Evolutionary conservation across 2,113 vertebrate species (phyloP), one percentile per base, ranked within the genome.

Genomic region (Perccottus glenii): DNA sequence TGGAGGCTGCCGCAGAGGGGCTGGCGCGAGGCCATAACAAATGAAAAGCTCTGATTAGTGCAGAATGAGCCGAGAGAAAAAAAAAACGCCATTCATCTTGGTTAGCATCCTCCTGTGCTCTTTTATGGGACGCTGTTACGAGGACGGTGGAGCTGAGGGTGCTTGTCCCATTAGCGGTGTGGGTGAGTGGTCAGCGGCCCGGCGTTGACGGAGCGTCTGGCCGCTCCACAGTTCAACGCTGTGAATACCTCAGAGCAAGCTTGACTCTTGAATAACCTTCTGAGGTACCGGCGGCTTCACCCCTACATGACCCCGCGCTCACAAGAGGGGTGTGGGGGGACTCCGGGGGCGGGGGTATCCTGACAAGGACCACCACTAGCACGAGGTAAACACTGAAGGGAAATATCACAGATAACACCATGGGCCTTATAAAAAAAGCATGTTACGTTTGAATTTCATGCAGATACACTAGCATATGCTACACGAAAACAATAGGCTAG

Each of bases 231-330:
- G 88, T 85, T 89, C 86, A 89, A 77, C 73, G 80, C 83, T 83
- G 85, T 91, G 92, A 92, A 93, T 87, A 86, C 70, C 81, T 85
- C 82, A 81, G 82, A 68, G 79, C 75, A 51, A 56, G 85, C 78
- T 82, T 93, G 92, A 93, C 92, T 94, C 88, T 89, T 92, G 85
- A 83, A 90, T 93, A 94, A 94, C 93, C 92, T 92, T 87, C 87
- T 14, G 85, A 89, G 87, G 92, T 86, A 89, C 87, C 78, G 77
- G 84, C 86, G 89, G 90, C 89, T 78, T 90, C 90, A 94, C 93
- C 93, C 91, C 82, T 91, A n/a, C 74, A 76, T 94, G 93, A 94
- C 93, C 93, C 90, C 86, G 70, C 80, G 82, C 88, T 88, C 82
- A 64, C 81, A 79, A 68, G 71, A 88, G 83, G 85, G 84, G 78